These are phyloP conservation scores for Ormyrus nitidulus DNA, from an alignment of 2,888 invertebrate genomes.

Conservation along the genomic window DNA sequence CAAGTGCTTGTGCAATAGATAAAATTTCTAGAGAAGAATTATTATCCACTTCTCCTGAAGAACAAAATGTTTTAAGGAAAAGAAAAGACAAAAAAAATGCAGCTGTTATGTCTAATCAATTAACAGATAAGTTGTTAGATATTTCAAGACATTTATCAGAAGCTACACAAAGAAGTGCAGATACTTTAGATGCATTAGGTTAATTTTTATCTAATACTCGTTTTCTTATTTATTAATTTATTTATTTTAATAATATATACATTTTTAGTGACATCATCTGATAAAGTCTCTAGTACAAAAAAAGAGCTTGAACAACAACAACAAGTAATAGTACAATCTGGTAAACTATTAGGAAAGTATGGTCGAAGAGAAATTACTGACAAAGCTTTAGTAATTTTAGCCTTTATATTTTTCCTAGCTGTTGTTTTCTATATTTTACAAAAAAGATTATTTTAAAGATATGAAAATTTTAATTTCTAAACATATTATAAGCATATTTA, in stretches of 20 bases:
- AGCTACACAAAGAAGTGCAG: slow-evolving; percentile 90
- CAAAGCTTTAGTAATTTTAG: slow-evolving; percentile 91
- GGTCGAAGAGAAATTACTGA: slow-evolving; percentile 96
- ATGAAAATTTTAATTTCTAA: slow-evolving; percentile 12
- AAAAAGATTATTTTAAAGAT: slow-evolving; percentile 84
- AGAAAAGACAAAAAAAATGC: slow-evolving; percentile 82
- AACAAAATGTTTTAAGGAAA: slow-evolving; percentile 81
- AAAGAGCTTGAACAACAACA: slow-evolving; percentile 91
- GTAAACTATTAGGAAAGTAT: slow-evolving; percentile 94
- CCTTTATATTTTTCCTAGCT: slow-evolving; percentile 91
- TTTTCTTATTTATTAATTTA: neutral
- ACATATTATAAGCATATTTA: too few relatives aligned
- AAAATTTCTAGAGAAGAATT: slow-evolving; percentile 85
- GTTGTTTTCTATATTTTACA: slow-evolving; percentile 95
- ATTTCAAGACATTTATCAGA: slow-evolving; percentile 91
- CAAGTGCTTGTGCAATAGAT: slow-evolving; percentile 87
- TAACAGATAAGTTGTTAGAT: slow-evolving; percentile 90
- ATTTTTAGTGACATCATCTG: slow-evolving; percentile 76
- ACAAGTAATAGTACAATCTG: slow-evolving; percentile 91
- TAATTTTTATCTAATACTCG: slow-evolving; percentile 55
- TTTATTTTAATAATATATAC: neutral
- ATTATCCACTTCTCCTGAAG: slow-evolving; percentile 77
- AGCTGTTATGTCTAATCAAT: slow-evolving; percentile 84
- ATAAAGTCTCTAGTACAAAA: slow-evolving; percentile 80
- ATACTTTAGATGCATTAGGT: slow-evolving; percentile 87